Base-by-base conservation (phyloP, 2,888 invertebrate genomes). In the Apodemia zela region DNA sequence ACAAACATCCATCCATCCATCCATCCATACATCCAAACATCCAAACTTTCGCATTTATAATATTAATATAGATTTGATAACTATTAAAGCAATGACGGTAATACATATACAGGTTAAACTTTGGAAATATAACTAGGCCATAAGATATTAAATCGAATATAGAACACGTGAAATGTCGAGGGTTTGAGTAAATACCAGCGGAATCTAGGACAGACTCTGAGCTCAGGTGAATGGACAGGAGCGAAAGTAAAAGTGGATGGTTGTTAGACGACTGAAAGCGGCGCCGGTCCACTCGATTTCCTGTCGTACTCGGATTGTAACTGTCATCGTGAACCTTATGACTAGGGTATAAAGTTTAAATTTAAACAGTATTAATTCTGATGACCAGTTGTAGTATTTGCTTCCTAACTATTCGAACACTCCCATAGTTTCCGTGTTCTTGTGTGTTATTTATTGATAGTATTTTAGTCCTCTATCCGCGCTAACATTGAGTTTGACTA, bases 241-340 rank as follows among this genome's bases (percentile, higher is more conserved):
- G 84, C 79, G 86, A 88, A 89, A 89, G 88, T 87, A 87, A 89
- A 87, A 88, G 87, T 87, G 81, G 77, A 72, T 74, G 72, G 72
- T 72, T 21, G 63, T 51, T 65, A 75, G 75, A 63, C 71, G 70
- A 71, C 80, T 76, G 80, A 81, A 78, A 80, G 79, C 78, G 74
- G 75, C 73, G 71, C 57, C 62, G 63, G 58, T 72, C 67, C 60
- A 49, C 61, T 61, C 73, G 73, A 76, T 80, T 84, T 83, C 81
- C 82, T 81, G 65, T 63, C 66, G 45, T 25, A 67, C 45, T 49
- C 35, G 33, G 10, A 61, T 35, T 33, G 11, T 47, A n/a, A 5
- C 15, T n/a, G 10, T 25, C 47, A n/a, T n/a, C 21, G 25, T 57
- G 15, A 15, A 29, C 25, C 63, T 65, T 64, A 64, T 59, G 5